Conservation (phyloP, 2,113 vertebrate genomes). For the Copsychus sechellarum region DNA sequence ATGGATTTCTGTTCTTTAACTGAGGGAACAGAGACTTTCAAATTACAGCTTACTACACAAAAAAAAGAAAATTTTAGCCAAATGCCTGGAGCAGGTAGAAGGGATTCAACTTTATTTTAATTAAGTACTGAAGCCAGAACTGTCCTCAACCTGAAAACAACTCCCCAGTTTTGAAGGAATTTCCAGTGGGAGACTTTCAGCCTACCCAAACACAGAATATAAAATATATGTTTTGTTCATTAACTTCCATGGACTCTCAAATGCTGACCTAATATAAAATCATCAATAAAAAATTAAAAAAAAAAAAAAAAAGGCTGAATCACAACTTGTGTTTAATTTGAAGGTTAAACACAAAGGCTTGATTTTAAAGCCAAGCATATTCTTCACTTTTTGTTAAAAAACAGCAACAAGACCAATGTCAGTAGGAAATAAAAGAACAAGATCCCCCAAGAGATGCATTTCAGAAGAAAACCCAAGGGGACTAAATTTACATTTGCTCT, state of each 20-base stretch:
- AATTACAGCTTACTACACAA: background rate
- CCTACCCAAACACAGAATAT: background rate
- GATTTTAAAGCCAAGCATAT: background rate
- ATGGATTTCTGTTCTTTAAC: background rate
- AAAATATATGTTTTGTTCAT: conserved; percentile 20
- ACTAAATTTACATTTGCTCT: conserved; percentile 33
- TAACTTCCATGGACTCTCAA: background rate
- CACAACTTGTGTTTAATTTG: background rate
- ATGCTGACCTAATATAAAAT: background rate
- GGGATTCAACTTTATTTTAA: background rate
- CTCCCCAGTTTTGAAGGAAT: conserved; percentile 8
- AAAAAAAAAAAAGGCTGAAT: background rate
- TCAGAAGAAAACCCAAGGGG: background rate
- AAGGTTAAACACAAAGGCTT: background rate
- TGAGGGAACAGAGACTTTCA: background rate
- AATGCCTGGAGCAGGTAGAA: background rate
- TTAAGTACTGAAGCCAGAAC: background rate
- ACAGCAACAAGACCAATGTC: background rate
- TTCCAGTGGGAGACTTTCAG: conserved; percentile 28
- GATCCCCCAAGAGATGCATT: background rate
- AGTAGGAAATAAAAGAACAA: conserved; percentile 12
- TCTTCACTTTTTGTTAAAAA: background rate
- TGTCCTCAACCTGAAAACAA: background rate
- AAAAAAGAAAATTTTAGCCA: background rate
- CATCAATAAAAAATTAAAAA: background rate